Evolutionary conservation across 2,888 invertebrate genomes (phyloP), one percentile per base, ranked within the genome.

Genomic region (Tinea trinotella): DNA sequence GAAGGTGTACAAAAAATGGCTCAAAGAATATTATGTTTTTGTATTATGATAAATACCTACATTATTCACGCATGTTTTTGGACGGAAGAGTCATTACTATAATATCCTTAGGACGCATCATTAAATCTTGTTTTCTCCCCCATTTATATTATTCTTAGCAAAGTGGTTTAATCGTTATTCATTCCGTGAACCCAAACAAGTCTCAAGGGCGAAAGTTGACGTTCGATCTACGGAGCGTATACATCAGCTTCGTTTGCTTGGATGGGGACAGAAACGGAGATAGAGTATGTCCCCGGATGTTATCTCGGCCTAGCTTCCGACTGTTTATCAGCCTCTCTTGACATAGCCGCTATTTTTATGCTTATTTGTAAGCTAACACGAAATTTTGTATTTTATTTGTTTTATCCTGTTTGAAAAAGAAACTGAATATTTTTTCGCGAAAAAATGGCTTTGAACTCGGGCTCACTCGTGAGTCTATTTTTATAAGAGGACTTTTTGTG

Each of bases 261-360:
- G 40, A n/a, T 40, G 5, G 15, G 35, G 40, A 40, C 7, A 40
- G 40, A 15, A 40, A 15, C 12, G 40, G 15, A 40, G 40, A 24
- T 24, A 24, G 50, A 24, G 50, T 44, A 52, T 30, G 22, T 17
- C 44, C 53, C 62, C 67, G 68, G 67, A 71, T 71, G 68, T 72
- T 74, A 69, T 66, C 62, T 58, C 61, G 61, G 58, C 62, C 64
- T 60, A 57, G 61, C 62, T 67, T 67, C 64, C 65, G 64, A 61
- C 64, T 60, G 63, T 65, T 63, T 66, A 67, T 67, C 62, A 67
- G 59, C 62, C 62, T 64, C 61, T 65, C 64, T 66, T 67, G 66
- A 68, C 63, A 63, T 60, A 61, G 60, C 65, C 61, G 56, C 61
- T 60, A 64, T 69, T 69, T 70, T 65, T 64, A 40, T n/a, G 2